phyloP scores from a whole-genome alignment of 2,888 invertebrate genomes.

The Andrena flavipes region DNA sequence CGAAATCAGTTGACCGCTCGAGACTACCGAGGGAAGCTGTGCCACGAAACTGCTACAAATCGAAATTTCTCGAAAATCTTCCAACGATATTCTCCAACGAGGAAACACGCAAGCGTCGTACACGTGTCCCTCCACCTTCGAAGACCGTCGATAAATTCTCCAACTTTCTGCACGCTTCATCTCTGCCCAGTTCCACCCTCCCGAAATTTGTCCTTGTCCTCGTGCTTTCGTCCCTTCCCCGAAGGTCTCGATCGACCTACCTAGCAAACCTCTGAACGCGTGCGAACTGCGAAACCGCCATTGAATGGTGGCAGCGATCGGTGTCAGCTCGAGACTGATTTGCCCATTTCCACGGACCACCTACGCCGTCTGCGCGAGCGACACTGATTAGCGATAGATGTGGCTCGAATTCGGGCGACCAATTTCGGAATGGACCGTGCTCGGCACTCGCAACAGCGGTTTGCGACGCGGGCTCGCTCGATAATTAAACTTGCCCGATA shows the following conservation, averaged over 20 bases:
- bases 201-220: slow-evolving; percentile 17
- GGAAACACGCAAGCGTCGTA: background rate
- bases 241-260: background rate
- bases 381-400: slow-evolving; percentile 38
- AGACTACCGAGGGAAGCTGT: no score
- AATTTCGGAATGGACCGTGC: slow-evolving; percentile 58
- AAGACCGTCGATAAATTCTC: slow-evolving; percentile 3
- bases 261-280: background rate
- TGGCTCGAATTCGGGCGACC: slow-evolving; percentile 34
- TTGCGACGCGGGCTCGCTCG: slow-evolving; percentile 22
- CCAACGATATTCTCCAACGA: background rate
- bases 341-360: slow-evolving; percentile 4
- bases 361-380: background rate
- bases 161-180: background rate
- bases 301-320: background rate
- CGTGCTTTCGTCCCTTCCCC: background rate
- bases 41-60: no score
- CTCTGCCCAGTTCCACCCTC: background rate
- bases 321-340: background rate
- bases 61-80: background rate
- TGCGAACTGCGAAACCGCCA: background rate
- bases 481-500: slow-evolving; percentile 67
- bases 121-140: background rate
- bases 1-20: no score
- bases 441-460: slow-evolving; percentile 1